A percentile compares a stretch with the other conserved stretches of the same genome.
Conservation (phyloP, 2,888 invertebrate genomes). For the Nemurella pictetii region DNA sequence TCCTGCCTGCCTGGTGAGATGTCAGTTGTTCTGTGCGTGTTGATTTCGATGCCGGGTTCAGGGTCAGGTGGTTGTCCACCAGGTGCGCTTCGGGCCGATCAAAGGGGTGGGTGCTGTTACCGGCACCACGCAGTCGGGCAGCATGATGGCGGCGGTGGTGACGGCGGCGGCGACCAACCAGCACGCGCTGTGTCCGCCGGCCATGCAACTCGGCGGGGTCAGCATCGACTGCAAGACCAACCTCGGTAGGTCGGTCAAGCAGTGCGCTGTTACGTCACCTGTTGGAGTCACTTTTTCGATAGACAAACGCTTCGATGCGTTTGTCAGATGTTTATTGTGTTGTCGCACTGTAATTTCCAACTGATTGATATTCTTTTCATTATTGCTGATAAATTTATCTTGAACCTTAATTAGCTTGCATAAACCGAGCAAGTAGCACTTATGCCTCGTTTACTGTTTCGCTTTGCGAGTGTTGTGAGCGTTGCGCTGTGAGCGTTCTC, state of each 20-base stretch:
- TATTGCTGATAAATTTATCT: no score
- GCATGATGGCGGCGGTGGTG: conserved; percentile 70
- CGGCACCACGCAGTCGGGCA: conserved; percentile 60
- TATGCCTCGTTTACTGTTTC: no score
- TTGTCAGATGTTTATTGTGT: no score
- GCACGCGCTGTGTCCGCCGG: conserved; percentile 18
- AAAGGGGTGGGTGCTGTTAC: conserved; percentile 61
- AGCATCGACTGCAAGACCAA: not conserved
- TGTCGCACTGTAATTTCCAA: no score
- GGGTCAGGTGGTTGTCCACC: not conserved
- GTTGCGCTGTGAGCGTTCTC: no score
- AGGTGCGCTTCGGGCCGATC: conserved; percentile 49
- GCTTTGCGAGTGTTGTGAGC: no score
- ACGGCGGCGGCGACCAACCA: conserved; percentile 53
- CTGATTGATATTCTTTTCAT: no score
- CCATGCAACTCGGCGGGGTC: not conserved
- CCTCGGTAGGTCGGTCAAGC: not conserved
- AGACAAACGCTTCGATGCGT: no score
- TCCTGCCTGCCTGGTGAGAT: no score
- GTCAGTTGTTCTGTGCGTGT: not conserved
- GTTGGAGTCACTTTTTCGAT: no score
- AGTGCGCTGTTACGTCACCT: not conserved
- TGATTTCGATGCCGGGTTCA: not conserved
- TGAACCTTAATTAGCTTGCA: no score
- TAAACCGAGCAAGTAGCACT: no score